Conservation (phyloP, 1,140 invertebrate genomes). For the Coptotermes formosanus region DNA sequence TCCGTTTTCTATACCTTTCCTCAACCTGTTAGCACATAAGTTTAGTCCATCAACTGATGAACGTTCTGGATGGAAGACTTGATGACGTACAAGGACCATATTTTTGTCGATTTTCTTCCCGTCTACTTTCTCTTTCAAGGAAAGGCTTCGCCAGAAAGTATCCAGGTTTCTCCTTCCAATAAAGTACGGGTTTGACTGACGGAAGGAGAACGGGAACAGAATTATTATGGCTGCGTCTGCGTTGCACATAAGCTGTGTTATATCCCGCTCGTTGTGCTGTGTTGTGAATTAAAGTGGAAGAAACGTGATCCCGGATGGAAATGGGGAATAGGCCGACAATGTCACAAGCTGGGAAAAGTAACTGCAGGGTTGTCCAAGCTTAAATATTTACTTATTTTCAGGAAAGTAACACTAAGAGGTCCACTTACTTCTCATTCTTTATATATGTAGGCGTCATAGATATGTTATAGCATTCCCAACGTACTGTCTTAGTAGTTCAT, state of each 20-base stretch:
- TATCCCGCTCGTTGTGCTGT: not conserved
- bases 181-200: not conserved
- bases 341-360: too few species aligned
- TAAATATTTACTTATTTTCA: too few species aligned
- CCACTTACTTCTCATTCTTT: too few species aligned
- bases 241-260: not conserved
- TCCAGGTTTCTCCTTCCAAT: not conserved
- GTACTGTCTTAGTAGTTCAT: too few species aligned
- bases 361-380: too few species aligned
- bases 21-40: not conserved
- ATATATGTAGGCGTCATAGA: too few species aligned
- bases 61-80: not conserved
- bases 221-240: not conserved
- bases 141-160: not conserved
- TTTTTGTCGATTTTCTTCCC: not conserved
- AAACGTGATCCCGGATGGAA: not conserved
- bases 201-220: not conserved
- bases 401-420: too few species aligned
- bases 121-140: not conserved
- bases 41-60: not conserved
- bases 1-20: not conserved
- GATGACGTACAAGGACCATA: not conserved
- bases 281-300: not conserved
- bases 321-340: too few species aligned
- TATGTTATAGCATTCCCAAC: too few species aligned